Evolutionary conservation across 2,888 invertebrate genomes (phyloP).

Genomic region (Latrodectus elegans): DNA sequence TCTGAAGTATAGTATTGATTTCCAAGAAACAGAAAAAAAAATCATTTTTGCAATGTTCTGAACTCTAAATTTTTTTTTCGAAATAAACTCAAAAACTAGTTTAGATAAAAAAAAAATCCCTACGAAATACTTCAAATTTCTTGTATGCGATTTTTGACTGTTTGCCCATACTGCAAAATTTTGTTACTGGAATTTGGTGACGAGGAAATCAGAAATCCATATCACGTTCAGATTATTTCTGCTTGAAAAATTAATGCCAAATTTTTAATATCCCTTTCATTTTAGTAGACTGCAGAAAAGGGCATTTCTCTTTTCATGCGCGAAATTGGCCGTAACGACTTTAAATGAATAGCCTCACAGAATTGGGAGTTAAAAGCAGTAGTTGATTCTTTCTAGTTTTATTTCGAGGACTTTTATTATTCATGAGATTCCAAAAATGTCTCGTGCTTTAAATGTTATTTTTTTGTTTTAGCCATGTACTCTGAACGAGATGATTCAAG

Average conservation of each 20-base stretch:
- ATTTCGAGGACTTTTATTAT: background rate
- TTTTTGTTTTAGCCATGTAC: no score
- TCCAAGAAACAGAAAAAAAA: background rate
- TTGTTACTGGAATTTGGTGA: background rate
- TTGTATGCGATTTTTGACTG: no score
- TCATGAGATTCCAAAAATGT: background rate
- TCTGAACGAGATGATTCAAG: no score
- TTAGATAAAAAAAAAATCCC: no score
- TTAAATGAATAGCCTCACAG: slow-evolving; percentile 30
- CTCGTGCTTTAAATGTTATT: no score
- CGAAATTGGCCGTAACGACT: slow-evolving; percentile 52
- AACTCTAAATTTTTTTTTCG: no score
- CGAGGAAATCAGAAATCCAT: background rate
- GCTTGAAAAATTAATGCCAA: slow-evolving; percentile 48
- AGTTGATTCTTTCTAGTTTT: background rate
- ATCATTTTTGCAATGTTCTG: background rate
- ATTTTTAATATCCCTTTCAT: slow-evolving; percentile 41
- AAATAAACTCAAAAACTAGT: no score
- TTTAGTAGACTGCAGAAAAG: slow-evolving; percentile 17
- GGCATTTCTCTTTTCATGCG: slow-evolving; percentile 25
- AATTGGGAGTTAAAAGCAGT: background rate
- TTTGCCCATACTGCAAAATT: no score
- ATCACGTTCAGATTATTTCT: slow-evolving; percentile 43
- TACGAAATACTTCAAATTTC: no score
- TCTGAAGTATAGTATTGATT: background rate